Base-by-base conservation (phyloP, 2,888 invertebrate species). In the Caenorhabditis panamensis region DNA sequence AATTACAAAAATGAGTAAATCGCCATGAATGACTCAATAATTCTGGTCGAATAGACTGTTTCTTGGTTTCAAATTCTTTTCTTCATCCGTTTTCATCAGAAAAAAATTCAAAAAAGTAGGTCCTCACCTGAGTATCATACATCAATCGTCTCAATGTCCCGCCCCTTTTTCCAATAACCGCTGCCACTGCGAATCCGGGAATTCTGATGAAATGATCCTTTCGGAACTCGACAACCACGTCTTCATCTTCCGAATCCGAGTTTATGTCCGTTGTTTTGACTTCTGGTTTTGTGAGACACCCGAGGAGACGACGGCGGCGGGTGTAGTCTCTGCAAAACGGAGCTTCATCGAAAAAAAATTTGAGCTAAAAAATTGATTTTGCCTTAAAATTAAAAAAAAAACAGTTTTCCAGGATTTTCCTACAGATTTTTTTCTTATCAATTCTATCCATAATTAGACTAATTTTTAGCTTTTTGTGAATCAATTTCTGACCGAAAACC, bases 111-210 rank as follows among this genome's bases (percentile, higher is more conserved):
- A n/a, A n/a, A n/a, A n/a, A n/a, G 5, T 11, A 41, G 13, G 2
- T 41, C 13, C 41, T 13, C 41, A 64, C 69, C 63, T 71, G 69
- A 11, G 67, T 58, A 9, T 79, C 79, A 41, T 67, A 41, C 79
- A 72, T 72, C 0, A 79, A 49, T 36, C 62, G 61, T 58, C 79
- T 36, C 44, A 79, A 18, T 1, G 67, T 58, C 54, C 18, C n/a
- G 37, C 79, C 79, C 9, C 79, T 58, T 37, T 72, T 79, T 9
- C 79, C 79, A 24, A 79, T 72, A 2, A 79, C 72, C 22, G 79
- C 61, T 1, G 72, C 56, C 20, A 79, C 72, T 1, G 72, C 79
- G 31, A 72, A 79, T 24, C 47, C 59, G 1, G 79, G 79, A 44
- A 79, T 66, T 58, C 71, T 63, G n/a, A 79, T 67, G 31, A 61